Evolutionary conservation across 2,888 invertebrate species (phyloP).

Genomic region (Aporophyla lueneburgensis): DNA sequence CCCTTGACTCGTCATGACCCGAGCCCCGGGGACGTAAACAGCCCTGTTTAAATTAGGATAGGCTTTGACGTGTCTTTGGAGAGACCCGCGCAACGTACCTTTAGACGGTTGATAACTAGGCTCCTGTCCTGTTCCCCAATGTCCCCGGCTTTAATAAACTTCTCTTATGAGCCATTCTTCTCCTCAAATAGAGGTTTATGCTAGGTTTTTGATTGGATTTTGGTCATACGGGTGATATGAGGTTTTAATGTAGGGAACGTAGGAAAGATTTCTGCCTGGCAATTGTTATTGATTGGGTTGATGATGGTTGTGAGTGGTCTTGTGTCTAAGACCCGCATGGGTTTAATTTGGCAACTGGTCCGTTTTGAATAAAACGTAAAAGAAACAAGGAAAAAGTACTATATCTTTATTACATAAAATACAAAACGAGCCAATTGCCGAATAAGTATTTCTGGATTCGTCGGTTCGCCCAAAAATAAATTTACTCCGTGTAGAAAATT

Average conservation of each 20-base stretch:
- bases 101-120: constrained; percentile 71
- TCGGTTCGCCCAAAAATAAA: too few species aligned
- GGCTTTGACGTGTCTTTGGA: constrained; percentile 87
- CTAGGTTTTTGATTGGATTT: constrained; percentile 48
- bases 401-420: too few species aligned
- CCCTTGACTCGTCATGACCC: constrained; percentile 70
- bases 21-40: constrained; percentile 84
- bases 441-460: too few species aligned
- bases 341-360: too few species aligned
- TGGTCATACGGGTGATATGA: constrained; percentile 30
- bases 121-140: constrained; percentile 42
- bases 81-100: constrained; percentile 69
- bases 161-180: constrained; percentile 51
- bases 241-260: not conserved
- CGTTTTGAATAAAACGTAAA: too few species aligned
- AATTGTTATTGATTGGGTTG: too few species aligned
- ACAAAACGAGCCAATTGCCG: too few species aligned
- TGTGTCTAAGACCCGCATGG: too few species aligned
- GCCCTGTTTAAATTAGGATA: constrained; percentile 89
- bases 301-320: too few species aligned
- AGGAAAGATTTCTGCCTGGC: too few species aligned
- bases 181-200: constrained; percentile 31
- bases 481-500: too few species aligned
- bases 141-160: constrained; percentile 58
- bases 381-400: too few species aligned